Evolutionary conservation across 1,140 invertebrate species (phyloP), one percentile per base, ranked within the genome.

Genomic region (Tyrophagus putrescentiae): DNA sequence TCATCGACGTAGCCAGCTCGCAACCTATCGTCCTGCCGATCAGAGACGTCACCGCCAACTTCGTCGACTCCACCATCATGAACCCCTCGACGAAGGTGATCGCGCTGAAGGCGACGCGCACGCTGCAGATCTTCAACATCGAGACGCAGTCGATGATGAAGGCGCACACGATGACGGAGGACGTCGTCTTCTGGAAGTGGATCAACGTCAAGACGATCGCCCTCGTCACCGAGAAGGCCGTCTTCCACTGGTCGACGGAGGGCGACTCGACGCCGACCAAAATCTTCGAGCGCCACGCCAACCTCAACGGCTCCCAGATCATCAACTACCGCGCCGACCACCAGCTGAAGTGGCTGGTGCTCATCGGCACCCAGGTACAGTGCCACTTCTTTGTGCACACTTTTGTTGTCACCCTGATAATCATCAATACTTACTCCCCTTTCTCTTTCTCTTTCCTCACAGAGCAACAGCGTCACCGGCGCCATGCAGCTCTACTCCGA

Each of bases 121-220:
- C 93, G 2, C 79, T 99, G 45, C 95, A 99, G 76, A 98, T 99
- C 66, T 99, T 99, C 77, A 98, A 99, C 74, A 98, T 99, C 72
- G 95, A 98, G 74, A 97, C 97, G 92, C 98, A 98, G 72, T 93
- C 90, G 33, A 98, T 98, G 76, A 96, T 99, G 90, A 99, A 98
- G 65, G 70, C 78, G 36, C 94, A 98, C 72, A 89, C 87, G 29
- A 95, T 98, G 88, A 84, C 82, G 18, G 95, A 98, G 67, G 96
- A 99, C 70, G 93, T 98, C 0, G 84, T 94, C 0, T 99, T 99
- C 74, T 99, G 96, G 96, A 98, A 98, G 71, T 99, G 96, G 96
- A 98, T 99, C 67, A 93, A 87, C 0, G 77, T 92, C 5, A 97
- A 98, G 72, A 96, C 93, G 1, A 79, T 99, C 63, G 95, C 92